phyloP scores from a whole-genome alignment of 2,888 invertebrate genomes.

The Malacosoma neustria region DNA sequence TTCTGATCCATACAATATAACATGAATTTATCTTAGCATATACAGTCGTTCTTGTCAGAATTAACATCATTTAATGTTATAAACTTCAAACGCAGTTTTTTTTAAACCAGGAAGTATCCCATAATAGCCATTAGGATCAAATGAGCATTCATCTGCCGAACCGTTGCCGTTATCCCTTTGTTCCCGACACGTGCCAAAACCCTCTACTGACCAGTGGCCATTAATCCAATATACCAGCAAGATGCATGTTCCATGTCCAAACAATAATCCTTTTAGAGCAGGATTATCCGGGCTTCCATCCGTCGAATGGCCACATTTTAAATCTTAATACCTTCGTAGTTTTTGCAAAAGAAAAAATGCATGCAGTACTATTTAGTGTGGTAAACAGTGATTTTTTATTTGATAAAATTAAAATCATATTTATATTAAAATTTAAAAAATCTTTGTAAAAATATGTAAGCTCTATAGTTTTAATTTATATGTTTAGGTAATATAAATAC shows the following conservation, averaged over 20 bases:
- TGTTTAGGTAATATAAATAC: too few relatives aligned
- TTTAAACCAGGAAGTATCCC: conserved; percentile 25
- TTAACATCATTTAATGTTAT: too few relatives aligned
- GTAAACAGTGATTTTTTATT: too few relatives aligned
- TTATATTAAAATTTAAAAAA: neutral
- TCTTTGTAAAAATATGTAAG: too few relatives aligned
- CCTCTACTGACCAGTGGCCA: conserved; percentile 17
- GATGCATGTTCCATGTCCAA: conserved; percentile 56
- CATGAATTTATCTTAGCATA: too few relatives aligned
- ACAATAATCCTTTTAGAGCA: conserved; percentile 44
- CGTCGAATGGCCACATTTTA: conserved; percentile 28
- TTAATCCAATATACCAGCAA: conserved; percentile 43
- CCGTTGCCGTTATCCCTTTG: conserved; percentile 12
- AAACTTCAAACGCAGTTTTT: too few relatives aligned
- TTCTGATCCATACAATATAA: too few relatives aligned
- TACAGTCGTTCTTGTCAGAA: too few relatives aligned
- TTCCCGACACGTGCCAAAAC: conserved; percentile 21
- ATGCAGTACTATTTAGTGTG: too few relatives aligned
- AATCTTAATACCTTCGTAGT: too few relatives aligned
- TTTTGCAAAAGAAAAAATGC: too few relatives aligned
- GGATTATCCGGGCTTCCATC: conserved; percentile 40
- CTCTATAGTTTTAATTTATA: too few relatives aligned
- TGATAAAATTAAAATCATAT: neutral
- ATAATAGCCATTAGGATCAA: conserved; percentile 9
- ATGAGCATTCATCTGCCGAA: conserved; percentile 21